Base-by-base conservation (phyloP, 2,888 invertebrate genomes). In the Allacma fusca region DNA sequence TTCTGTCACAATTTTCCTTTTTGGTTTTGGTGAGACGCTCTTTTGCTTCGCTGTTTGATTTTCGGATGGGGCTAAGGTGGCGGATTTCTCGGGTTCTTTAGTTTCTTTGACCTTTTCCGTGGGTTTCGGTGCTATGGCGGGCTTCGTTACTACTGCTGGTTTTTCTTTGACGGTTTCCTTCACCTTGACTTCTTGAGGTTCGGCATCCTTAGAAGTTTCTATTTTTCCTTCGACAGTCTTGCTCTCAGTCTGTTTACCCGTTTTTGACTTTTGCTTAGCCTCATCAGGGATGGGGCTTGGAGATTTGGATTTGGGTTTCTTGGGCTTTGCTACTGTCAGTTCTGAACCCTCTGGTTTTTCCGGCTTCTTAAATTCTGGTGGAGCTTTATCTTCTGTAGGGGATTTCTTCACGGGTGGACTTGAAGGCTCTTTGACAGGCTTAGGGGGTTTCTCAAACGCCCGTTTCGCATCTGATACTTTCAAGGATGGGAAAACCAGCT, bases 401-500 rank as follows among this genome's bases (percentile, higher is more conserved):
- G 62, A 62, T 67, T 24, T 44, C 65, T 65, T 26, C 50, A 34
- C 68, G 72, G 64, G 29, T 21, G 28, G 29, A 76, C 43, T 75
- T 4, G 43, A 16, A 1, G 64, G 74, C 16, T 75, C 65, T 19
- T 65, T 62, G 19, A 83, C 74, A 5, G 83, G 83, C 34, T 81
- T 78, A 29, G 83, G 81, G 4, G 83, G 82, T 64, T 82, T 83
- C 67, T 84, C 84, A 78, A 94, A 95, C 84, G 93, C 94, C 84
- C 93, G 92, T 84, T 94, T 95, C 83, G 93, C 94, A 85, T 93
- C 94, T 74, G 93, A 94, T 0, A 95, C 94, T 86, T 93, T 94
- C 21, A 94, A 93, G 43, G 90, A 90, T 40, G 94, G 93, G 85
- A 94, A 92, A 81, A 93, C 91, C 72, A 94, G 89, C 87, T 94